phyloP scores from a whole-genome alignment of 2,888 invertebrate species.

The Fissipunctia ypsillon region DNA sequence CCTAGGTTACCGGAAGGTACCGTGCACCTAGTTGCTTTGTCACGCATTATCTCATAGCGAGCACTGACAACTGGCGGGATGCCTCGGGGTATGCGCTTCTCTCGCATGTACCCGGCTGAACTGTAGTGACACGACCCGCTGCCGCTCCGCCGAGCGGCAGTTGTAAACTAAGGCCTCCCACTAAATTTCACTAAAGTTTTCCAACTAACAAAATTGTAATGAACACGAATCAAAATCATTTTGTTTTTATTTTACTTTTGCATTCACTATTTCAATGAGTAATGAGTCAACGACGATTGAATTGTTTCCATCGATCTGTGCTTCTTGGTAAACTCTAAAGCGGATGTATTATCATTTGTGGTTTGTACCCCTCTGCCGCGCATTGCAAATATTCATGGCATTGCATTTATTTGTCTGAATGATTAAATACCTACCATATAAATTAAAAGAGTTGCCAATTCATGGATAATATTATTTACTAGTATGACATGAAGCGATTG shows the following conservation, averaged over 20 bases:
- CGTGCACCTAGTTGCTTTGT: constrained; percentile 89
- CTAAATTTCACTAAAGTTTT: constrained; percentile 53
- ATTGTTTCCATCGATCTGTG: constrained; percentile 83
- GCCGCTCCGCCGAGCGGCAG: constrained; percentile 76
- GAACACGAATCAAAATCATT: constrained; percentile 63
- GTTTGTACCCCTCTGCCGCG: constrained; percentile 86
- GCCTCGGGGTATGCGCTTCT: constrained; percentile 78
- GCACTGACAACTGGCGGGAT: constrained; percentile 80
- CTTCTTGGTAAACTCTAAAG: constrained; percentile 91
- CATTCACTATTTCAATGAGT: constrained; percentile 78
- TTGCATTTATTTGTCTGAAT: constrained; percentile 81
- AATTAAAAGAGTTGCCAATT: constrained; percentile 73
- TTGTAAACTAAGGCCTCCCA: constrained; percentile 60
- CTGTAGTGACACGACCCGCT: constrained; percentile 75
- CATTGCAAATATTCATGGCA: constrained; percentile 85
- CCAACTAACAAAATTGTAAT: constrained; percentile 60
- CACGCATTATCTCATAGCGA: constrained; percentile 88
- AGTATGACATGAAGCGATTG: constrained; percentile 5
- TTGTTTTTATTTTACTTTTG: constrained; percentile 78
- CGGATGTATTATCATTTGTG: constrained; percentile 87
- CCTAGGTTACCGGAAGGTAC: constrained; percentile 82
- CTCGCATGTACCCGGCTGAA: constrained; percentile 85
- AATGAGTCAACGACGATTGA: constrained; percentile 71
- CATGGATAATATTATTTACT: constrained; percentile 47
- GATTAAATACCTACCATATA: constrained; percentile 72